Evolutionary conservation across 2,888 invertebrate species (phyloP), one percentile per base, ranked within the genome.

Genomic region (Chesias legatella): DNA sequence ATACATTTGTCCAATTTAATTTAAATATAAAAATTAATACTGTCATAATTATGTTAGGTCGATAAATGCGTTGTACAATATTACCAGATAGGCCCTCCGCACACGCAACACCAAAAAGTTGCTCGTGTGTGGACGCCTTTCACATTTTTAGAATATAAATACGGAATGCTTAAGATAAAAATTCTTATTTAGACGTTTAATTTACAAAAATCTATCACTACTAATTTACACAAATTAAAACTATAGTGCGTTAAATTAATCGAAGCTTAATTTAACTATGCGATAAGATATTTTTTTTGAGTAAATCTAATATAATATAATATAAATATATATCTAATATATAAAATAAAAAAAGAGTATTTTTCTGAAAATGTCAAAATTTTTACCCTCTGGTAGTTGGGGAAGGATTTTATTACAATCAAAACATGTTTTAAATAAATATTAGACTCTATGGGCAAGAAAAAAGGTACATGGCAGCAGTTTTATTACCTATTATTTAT

Each of bases 1-100:
- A 9, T 6, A 20, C 13, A 41, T 43, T 46, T 40, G 28, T 33
- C 41, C 33, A 42, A 26, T 41, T 17, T 21, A 44, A 61, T 63
- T 58, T 61, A 55, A 57, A 56, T 62, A 64, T 57, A 58, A 43
- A 33, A 35, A 65, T 58, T 80, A 79, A 81, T 81, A 79, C 79
- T 79, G 79, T 73, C 66, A 54, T 56, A 44, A 58, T 61, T 60
- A 57, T 43, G 52, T 74, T 78, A 74, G 73, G 73, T 77, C 75
- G 67, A 57, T 63, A 70, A 69, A 73, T 78, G 76, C 78, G 75
- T 75, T 71, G 73, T 64, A 60, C 45, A 51, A 58, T 64, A 55
- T 63, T 67, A 70, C 60, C 52, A 48, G 44, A 13, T 30, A 29
- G 25, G 25, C 29, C 9, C 3, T 17, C 13, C 13, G 13, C 13